phyloP scores from a whole-genome alignment of 2,113 vertebrate genomes.

The Poecilia latipinna region DNA sequence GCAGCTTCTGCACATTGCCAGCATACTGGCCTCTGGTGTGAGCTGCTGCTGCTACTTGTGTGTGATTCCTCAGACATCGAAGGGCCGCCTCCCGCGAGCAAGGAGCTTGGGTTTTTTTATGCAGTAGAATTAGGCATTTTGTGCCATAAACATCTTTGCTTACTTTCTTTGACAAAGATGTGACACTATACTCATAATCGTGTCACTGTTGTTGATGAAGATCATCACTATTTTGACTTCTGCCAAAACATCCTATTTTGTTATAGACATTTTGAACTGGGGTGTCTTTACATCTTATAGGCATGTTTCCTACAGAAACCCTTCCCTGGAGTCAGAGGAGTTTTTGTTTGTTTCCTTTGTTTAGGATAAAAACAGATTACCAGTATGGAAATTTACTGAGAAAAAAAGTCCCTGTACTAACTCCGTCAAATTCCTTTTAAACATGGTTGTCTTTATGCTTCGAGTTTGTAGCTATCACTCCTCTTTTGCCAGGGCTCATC shows the following conservation, averaged over 20 bases:
- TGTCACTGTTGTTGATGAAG: background rate
- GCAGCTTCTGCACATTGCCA: background rate
- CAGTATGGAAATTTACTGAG: background rate
- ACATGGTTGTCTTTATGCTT: too few species aligned
- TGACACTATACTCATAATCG: background rate
- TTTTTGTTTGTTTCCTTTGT: background rate
- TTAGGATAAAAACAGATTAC: background rate
- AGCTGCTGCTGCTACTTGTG: background rate
- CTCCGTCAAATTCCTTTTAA: too few species aligned
- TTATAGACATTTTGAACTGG: background rate
- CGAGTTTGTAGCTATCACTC: too few species aligned
- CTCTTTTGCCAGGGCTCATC: too few species aligned
- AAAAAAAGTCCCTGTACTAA: background rate
- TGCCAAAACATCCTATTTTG: background rate
- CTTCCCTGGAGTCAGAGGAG: background rate
- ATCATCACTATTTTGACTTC: background rate
- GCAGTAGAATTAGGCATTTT: background rate
- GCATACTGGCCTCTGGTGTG: background rate
- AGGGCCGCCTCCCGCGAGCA: background rate
- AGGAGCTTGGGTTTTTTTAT: background rate
- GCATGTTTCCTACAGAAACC: background rate
- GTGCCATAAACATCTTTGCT: background rate
- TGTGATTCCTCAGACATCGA: background rate
- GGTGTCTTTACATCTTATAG: background rate
- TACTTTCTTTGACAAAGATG: background rate